Evolutionary conservation across 2,797 vertebrate genomes (phyloP), one percentile per base, ranked within the genome.

Genomic region (Anguilla megastoma): DNA sequence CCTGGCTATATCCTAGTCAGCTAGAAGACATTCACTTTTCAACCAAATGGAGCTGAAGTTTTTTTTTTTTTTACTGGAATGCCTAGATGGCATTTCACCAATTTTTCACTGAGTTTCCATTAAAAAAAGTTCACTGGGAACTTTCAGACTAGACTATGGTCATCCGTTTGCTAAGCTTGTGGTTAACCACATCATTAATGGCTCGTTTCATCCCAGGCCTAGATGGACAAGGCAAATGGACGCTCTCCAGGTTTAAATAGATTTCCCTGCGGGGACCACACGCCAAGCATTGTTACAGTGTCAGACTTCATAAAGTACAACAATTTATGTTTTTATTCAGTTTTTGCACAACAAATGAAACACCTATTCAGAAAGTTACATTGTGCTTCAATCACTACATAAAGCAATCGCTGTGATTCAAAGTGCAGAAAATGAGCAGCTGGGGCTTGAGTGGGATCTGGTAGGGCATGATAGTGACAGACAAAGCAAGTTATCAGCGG

Each of bases 301-400:
- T 80, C 76, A 45, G 36, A 45, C 36, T 80, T 41, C 76, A 41
- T 21, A 21, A 80, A 54, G 18, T 33, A 87, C 45, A 48, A 45
- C 14, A 60, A 56, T 80, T 79, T 56, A 33, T 27, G 30, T 41
- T 63, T 82, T 24, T 63, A 8, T 45, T 87, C 82, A 82, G 86
- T 87, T 87, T 87, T 60, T 36, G 48, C 33, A 24, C 36, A 82
- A 76, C 56, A 76, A 82, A 88, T 84, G 79, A 82, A 82, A 82
- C 45, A 82, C n/a, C 41, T 82, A 18, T 82, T 82, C 14, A n/a
- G 21, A 21, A 50, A 82, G 18, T 82, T 45, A 3, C 36, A 80
- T 24, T 48, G 45, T 82, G 79, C 79, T 50, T n/a, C 45, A 50
- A 9, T 82, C 24, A 82, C 24, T n/a, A 14, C 80, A 88, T 60